Conservation (phyloP, 2,888 invertebrate species). For the Drosophila diplacantha region DNA sequence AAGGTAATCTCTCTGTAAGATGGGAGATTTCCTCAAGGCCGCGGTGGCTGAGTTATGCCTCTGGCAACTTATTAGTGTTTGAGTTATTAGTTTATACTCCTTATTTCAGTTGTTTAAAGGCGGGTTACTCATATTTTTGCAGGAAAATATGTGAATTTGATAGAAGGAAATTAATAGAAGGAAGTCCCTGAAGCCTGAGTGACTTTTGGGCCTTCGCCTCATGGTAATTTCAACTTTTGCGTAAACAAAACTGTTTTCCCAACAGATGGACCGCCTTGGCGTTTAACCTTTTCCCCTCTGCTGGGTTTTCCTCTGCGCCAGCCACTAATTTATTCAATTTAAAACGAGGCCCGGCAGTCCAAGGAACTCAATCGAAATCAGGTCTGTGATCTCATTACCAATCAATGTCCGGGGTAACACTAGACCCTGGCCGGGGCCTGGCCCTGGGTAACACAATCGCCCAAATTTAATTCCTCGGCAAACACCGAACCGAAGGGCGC, state of each 20-base stretch:
- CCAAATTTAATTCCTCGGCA: constrained; percentile 56
- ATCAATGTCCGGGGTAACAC: constrained; percentile 11
- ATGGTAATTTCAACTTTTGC: constrained; percentile 2
- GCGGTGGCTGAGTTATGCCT: too few relatives aligned
- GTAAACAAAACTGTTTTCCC: not conserved
- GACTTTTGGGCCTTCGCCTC: not conserved
- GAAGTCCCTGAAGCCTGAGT: not conserved
- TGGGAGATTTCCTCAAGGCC: not conserved
- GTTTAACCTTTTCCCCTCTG: not conserved
- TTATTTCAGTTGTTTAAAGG: not conserved
- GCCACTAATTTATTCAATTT: constrained; percentile 11
- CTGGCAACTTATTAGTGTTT: not conserved
- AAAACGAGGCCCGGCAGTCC: not conserved
- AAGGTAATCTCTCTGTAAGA: not conserved
- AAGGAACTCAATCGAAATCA: constrained; percentile 24
- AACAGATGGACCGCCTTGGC: not conserved
- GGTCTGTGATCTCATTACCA: constrained; percentile 31
- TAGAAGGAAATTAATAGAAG: too few relatives aligned
- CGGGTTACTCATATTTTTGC: not conserved
- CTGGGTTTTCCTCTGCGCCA: too few relatives aligned
- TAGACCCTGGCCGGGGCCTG: constrained; percentile 12
- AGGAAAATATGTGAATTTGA: not conserved
- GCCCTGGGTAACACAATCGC: constrained; percentile 57
- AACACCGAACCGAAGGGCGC: constrained; percentile 16
- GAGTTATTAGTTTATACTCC: not conserved